Conservation (phyloP, 2,888 invertebrate genomes). For the Drosophila putrida region DNA sequence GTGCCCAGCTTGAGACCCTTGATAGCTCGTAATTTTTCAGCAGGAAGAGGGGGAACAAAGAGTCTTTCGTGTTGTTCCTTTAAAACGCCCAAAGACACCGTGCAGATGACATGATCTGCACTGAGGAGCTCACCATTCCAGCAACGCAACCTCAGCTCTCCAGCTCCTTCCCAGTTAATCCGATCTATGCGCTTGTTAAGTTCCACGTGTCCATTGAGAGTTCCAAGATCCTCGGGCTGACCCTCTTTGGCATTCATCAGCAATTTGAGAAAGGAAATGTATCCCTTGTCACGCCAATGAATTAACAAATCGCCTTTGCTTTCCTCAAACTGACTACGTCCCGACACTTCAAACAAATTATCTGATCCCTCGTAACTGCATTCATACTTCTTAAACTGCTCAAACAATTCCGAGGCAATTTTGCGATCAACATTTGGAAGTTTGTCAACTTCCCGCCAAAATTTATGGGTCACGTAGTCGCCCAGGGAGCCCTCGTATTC, state of each 20-base stretch:
- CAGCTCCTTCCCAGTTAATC: conserved; percentile 59
- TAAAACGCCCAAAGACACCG: conserved; percentile 88
- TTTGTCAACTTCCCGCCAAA: conserved; percentile 62
- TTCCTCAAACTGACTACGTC: conserved; percentile 87
- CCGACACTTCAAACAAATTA: conserved; percentile 89
- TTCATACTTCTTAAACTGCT: conserved; percentile 87
- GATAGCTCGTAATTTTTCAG: conserved; percentile 86
- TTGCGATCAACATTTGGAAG: conserved; percentile 75
- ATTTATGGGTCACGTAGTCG: conserved; percentile 75
- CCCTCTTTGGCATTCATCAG: conserved; percentile 85
- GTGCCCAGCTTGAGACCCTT: conserved; percentile 87
- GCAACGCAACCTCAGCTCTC: conserved; percentile 58
- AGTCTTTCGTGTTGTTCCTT: conserved; percentile 84
- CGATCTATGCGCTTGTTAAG: conserved; percentile 68
- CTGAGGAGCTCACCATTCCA: conserved; percentile 83
- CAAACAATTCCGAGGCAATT: conserved; percentile 86
- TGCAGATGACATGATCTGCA: conserved; percentile 88
- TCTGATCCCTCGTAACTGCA: conserved; percentile 87
- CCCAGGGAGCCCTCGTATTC: conserved; percentile 80
- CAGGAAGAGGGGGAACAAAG: conserved; percentile 86
- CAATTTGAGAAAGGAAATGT: conserved; percentile 88
- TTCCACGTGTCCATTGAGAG: conserved; percentile 77
- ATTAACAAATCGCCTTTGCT: conserved; percentile 90
- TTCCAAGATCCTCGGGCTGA: conserved; percentile 61
- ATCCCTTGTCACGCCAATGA: conserved; percentile 92